Conservation (phyloP, 2,113 vertebrate species). For the Laticauda colubrina region DNA sequence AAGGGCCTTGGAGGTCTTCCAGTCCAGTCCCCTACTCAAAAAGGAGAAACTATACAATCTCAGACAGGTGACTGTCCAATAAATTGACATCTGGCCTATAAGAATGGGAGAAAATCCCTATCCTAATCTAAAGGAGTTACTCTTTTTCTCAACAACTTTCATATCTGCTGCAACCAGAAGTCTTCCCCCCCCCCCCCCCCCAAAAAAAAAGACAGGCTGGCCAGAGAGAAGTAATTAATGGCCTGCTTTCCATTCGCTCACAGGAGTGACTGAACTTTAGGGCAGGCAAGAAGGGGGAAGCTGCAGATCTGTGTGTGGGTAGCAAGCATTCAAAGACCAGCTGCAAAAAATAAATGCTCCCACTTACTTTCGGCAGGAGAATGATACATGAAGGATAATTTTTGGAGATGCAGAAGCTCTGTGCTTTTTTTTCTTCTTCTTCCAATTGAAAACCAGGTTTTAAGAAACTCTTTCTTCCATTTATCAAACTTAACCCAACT, state of each 20-base stretch:
- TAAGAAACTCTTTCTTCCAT: background rate
- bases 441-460: background rate
- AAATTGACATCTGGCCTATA: background rate
- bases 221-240: slow-evolving; percentile 2
- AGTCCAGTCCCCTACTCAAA: too few relatives aligned
- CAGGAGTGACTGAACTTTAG: background rate
- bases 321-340: slow-evolving; percentile 7
- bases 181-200: rapidly evolving
- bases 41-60: too few relatives aligned
- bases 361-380: background rate
- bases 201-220: background rate
- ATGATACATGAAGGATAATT: background rate
- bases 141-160: background rate
- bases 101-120: too few relatives aligned
- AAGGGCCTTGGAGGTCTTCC: too few relatives aligned
- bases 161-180: background rate
- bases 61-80: too few relatives aligned
- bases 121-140: background rate
- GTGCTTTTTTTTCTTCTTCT: too few relatives aligned
- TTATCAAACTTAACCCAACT: background rate
- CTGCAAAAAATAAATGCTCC: slow-evolving; percentile 1
- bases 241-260: background rate
- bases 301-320: background rate
- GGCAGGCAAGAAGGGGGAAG: background rate
- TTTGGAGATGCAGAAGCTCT: background rate